Conservation (phyloP, 2,113 vertebrate species). For the Periophthalmus modestus region DNA sequence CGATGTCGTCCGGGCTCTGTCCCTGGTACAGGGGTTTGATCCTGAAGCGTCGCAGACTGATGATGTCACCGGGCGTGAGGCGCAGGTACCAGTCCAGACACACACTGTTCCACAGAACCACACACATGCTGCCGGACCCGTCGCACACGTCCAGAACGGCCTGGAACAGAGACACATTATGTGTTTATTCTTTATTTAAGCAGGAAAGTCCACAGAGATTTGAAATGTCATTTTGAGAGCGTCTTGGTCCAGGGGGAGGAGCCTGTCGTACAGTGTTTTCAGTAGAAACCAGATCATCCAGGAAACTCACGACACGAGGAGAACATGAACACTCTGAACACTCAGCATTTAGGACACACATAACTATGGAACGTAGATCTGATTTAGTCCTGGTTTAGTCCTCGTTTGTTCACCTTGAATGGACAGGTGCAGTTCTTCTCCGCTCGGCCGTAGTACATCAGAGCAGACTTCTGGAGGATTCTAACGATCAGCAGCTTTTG, state of each 20-base stretch:
- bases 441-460: constrained; percentile 74
- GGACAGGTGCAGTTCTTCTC: constrained; percentile 72
- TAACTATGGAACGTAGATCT: no score
- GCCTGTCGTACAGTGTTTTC: no score
- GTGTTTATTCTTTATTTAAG: background rate
- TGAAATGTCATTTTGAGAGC: no score
- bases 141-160: constrained; percentile 72
- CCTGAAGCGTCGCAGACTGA: constrained; percentile 67
- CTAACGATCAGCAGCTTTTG: constrained; percentile 59
- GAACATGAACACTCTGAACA: no score
- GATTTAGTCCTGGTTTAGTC: background rate
- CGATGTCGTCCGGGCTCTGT: constrained; percentile 48
- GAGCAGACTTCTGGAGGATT: constrained; percentile 70
- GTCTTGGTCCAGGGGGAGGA: no score
- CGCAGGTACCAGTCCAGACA: constrained; percentile 75
- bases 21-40: constrained; percentile 69
- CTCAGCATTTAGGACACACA: no score
- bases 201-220: no score
- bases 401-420: constrained; percentile 66
- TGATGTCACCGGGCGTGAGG: constrained; percentile 70
- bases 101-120: constrained; percentile 78
- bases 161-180: constrained; percentile 39
- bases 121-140: constrained; percentile 60
- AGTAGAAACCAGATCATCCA: no score
- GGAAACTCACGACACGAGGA: no score